These are phyloP conservation scores for Raja brachyura DNA, from an alignment of 2,113 vertebrate species.

Conservation along the genomic window DNA sequence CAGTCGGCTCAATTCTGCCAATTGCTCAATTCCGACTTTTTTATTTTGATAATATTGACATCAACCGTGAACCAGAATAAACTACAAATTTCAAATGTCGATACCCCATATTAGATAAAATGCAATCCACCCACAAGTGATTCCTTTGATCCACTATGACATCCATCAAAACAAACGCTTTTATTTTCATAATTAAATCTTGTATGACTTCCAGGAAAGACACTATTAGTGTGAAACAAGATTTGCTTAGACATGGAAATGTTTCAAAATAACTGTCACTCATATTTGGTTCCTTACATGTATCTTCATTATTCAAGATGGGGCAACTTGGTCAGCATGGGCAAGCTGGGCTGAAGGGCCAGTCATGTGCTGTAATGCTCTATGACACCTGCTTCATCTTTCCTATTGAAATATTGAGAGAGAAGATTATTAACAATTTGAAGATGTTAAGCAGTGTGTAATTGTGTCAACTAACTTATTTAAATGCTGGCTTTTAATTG, in stretches of 20 bases:
- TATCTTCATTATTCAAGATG: not conserved
- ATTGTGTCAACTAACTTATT: not conserved
- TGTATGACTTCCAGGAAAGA: not conserved
- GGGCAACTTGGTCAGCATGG: too few relatives aligned
- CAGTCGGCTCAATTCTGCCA: too few relatives aligned
- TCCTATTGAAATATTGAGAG: not conserved
- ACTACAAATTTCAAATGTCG: too few relatives aligned
- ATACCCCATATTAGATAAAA: too few relatives aligned
- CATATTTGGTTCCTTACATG: not conserved
- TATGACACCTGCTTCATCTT: not conserved
- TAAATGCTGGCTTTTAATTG: not conserved
- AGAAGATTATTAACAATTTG: not conserved
- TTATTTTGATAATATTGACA: too few relatives aligned
- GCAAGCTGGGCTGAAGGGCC: too few relatives aligned
- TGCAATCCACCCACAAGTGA: too few relatives aligned
- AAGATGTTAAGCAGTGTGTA: not conserved
- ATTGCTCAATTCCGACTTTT: too few relatives aligned
- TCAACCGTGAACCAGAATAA: too few relatives aligned
- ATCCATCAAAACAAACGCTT: not conserved
- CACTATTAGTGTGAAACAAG: not conserved
- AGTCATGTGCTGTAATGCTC: too few relatives aligned
- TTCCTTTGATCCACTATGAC: too few relatives aligned
- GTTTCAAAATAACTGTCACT: not conserved
- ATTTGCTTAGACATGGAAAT: not conserved
- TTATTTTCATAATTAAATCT: not conserved